Conservation (phyloP, 2,113 vertebrate species). For the Condylura cristata region DNA sequence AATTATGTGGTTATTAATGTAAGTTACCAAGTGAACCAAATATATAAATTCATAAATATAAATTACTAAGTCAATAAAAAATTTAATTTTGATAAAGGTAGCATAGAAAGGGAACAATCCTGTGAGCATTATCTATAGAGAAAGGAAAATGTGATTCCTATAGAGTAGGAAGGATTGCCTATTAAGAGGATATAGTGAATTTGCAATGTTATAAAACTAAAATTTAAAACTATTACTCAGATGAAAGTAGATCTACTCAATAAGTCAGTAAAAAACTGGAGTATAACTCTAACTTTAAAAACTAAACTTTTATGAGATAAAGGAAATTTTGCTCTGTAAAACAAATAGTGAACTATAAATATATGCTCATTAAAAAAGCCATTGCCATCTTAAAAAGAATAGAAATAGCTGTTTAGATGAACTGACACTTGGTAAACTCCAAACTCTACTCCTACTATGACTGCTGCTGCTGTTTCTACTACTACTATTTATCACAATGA, state of each 20-base stretch:
- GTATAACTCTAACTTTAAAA: background rate
- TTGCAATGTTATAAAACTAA: background rate
- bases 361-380: background rate
- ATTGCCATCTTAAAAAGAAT: background rate
- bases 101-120: background rate
- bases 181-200: background rate
- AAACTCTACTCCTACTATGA: background rate
- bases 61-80: constrained; percentile 26
- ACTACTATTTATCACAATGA: background rate
- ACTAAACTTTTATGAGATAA: background rate
- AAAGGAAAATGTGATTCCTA: background rate
- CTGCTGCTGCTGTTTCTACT: too few relatives aligned
- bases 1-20: background rate
- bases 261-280: background rate
- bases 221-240: background rate
- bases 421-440: background rate
- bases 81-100: background rate
- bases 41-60: background rate
- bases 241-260: background rate
- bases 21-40: constrained; percentile 2
- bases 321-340: background rate
- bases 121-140: background rate
- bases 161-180: background rate
- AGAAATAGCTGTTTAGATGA: background rate
- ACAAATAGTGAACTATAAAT: background rate